Evolutionary conservation across 2,888 invertebrate genomes (phyloP), one percentile per base, ranked within the genome.

Genomic region (Himalopsyche tibetana): DNA sequence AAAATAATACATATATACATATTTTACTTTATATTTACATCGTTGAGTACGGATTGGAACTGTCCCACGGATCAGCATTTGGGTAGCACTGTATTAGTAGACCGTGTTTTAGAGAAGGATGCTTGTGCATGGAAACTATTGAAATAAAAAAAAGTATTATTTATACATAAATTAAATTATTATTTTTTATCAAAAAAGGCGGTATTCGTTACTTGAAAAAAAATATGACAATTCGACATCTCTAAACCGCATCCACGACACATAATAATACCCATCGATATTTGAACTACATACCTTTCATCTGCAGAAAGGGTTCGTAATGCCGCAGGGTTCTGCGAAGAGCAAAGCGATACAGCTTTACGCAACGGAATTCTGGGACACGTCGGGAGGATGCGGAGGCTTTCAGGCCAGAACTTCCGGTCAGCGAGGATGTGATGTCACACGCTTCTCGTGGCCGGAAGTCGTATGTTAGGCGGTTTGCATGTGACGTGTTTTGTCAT

Each of bases 261-360:
- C 15, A 36, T 74, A 74, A 74, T 74, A 74, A 74, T 74, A 74
- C 74, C 4, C 74, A 15, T 36, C 74, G 74, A 74, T 74, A 74
- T 74, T 74, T 74, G 74, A 38, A 74, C 74, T 74, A 74, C 74
- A 15, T 74, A 74, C 74, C 74, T 74, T 74, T 15, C 74, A 36
- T 74, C 74, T 38, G 36, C 36, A 36, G 74, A 74, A 74, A 74
- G 74, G 74, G 36, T 74, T 74, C 74, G 11, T 36, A 74, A 11
- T 19, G 74, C 74, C 74, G 19, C 28, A 36, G 74, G 74, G 74
- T 38, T 74, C 36, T 74, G 15, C 36, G 36, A 38, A 74, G 36
- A 36, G 15, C 36, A 74, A 74, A 38, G 74, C 15, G 74, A 74
- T 74, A 74, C 74, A 74, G 74, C 38, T 6, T 36, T 36, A 74